Percentiles rank a stretch among this genome's conserved stretches.
Evolutionary conservation across 2,888 invertebrate genomes (phyloP).

Genomic region (Polyploca ridens): DNA sequence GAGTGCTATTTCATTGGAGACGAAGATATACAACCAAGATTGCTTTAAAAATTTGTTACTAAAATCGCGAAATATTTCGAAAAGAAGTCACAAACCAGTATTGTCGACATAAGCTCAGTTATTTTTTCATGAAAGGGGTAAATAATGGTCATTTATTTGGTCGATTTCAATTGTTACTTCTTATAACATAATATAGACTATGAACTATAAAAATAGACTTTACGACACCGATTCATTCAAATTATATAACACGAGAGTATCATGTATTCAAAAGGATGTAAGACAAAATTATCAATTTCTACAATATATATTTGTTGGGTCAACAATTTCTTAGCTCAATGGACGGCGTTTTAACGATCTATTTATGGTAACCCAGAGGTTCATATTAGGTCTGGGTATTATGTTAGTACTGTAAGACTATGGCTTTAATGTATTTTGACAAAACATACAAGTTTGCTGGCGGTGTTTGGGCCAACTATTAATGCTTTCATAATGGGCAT

Average conservation of each 20-base stretch:
- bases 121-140: background rate
- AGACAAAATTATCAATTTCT: background rate
- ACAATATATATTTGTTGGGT: background rate
- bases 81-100: too few species aligned
- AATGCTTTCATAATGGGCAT: conserved; percentile 1
- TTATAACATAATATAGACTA: background rate
- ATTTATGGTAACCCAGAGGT: conserved; percentile 6
- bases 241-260: background rate
- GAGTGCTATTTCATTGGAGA: too few species aligned
- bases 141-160: background rate
- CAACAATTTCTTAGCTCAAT: background rate
- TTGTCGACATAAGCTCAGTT: background rate
- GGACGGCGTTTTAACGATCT: conserved; percentile 1
- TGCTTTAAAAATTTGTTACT: too few species aligned
- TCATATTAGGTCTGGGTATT: conserved; percentile 5
- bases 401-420: conserved; percentile 12
- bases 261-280: background rate
- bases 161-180: background rate
- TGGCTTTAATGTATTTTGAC: background rate
- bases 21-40: too few species aligned
- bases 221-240: background rate
- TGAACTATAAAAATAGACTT: too few species aligned
- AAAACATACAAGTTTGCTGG: background rate
- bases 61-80: too few species aligned
- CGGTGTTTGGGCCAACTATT: conserved; percentile 1